A percentile compares a stretch with the other conserved stretches of the same genome.
These are phyloP conservation scores for Neuroterus valhalla DNA, from an alignment of 1,140 invertebrate species.

Conservation along the genomic window DNA sequence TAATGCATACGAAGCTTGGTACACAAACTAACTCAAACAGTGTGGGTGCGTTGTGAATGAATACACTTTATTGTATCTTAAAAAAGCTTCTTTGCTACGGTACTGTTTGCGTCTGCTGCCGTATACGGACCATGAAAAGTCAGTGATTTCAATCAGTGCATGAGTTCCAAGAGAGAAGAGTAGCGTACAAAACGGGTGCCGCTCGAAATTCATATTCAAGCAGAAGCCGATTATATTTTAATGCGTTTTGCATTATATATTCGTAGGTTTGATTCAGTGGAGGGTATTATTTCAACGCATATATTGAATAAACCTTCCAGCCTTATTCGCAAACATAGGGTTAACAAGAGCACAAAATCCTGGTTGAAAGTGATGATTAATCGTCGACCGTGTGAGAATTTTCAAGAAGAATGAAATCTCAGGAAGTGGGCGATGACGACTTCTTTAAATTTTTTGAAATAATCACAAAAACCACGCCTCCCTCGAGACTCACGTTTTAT, in stretches of 20 bases:
- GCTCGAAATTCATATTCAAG: conserved; percentile 1
- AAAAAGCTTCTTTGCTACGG: background rate
- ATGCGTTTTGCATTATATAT: background rate
- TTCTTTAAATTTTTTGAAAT: conserved; percentile 43
- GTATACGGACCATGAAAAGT: conserved; percentile 5
- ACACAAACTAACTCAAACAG: conserved; percentile 21
- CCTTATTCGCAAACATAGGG: too few species aligned
- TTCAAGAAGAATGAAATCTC: background rate
- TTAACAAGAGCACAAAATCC: background rate
- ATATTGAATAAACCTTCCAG: too few species aligned
- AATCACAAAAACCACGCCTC: conserved; percentile 59
- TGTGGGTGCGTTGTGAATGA: conserved; percentile 51
- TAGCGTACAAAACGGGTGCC: background rate
- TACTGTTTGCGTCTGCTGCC: background rate
- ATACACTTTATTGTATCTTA: conserved; percentile 4
- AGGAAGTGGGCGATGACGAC: background rate
- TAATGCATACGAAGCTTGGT: conserved; percentile 49
- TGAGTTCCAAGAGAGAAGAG: conserved; percentile 4
- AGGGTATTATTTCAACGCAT: too few species aligned
- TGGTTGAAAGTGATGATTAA: background rate
- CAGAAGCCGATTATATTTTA: background rate
- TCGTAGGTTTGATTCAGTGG: background rate
- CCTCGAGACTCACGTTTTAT: conserved; percentile 37
- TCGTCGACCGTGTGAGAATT: background rate
- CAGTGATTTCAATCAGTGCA: background rate